Conservation (phyloP, 2,113 vertebrate genomes). For the Callipepla californica region DNA sequence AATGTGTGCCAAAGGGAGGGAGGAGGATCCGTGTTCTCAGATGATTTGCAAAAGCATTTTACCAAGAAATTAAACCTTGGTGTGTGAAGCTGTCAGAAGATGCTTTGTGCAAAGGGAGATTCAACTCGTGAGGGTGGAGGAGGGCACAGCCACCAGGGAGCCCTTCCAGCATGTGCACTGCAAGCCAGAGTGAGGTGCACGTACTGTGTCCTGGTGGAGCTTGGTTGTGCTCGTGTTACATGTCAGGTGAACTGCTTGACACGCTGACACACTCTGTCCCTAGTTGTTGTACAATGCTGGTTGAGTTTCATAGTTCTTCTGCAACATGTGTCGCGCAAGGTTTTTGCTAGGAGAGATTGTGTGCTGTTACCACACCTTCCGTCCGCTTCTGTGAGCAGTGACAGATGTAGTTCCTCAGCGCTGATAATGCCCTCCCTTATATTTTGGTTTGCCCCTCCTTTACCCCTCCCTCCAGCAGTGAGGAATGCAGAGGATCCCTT, state of each 20-base stretch:
- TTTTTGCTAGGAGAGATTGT: neutral
- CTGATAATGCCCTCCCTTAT: neutral
- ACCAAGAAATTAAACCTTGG: neutral
- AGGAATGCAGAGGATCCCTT: neutral
- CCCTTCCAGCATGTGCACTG: neutral
- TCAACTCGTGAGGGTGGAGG: neutral
- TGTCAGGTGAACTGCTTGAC: neutral
- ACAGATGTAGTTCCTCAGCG: rapidly evolving
- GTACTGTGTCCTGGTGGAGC: neutral
- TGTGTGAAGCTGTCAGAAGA: neutral
- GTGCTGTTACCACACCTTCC: neutral
- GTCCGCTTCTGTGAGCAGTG: neutral
- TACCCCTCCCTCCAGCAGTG: neutral
- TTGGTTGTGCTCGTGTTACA: too few species aligned
- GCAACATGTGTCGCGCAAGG: neutral
- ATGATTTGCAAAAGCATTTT: neutral
- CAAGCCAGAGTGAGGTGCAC: neutral
- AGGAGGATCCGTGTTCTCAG: neutral
- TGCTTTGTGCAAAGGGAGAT: neutral
- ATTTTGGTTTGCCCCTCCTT: neutral
- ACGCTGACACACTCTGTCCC: neutral
- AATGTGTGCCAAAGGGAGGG: neutral
- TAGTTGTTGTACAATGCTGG: rapidly evolving
- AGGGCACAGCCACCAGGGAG: too few species aligned
- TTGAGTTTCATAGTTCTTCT: neutral